phyloP scores from a whole-genome alignment of 1,140 invertebrate genomes.

The Protaetia brevitarsis region DNA sequence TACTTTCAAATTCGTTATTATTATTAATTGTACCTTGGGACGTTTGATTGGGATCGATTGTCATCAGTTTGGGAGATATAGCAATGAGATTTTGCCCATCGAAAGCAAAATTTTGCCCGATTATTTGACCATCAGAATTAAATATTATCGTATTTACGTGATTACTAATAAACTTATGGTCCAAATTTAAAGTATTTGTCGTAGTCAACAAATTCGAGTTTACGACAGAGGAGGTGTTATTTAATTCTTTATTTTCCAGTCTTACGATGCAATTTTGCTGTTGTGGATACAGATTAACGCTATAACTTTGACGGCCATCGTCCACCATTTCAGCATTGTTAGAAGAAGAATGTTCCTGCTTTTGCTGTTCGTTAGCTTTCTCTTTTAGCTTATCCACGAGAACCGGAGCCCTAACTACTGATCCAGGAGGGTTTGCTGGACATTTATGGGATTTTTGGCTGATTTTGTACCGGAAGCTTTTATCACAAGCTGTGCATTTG shows the following conservation, averaged over 20 bases:
- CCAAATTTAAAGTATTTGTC: no score
- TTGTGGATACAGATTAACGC: slow-evolving; percentile 4
- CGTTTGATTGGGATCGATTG: not conserved
- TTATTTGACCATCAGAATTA: slow-evolving; percentile 25
- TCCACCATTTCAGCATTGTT: slow-evolving; percentile 15
- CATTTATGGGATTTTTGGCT: slow-evolving; percentile 80
- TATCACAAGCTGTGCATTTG: slow-evolving; percentile 75
- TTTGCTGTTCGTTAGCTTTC: slow-evolving; percentile 20
- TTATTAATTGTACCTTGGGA: not conserved
- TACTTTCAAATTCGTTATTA: not conserved
- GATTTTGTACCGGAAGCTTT: slow-evolving; percentile 83
- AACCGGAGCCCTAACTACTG: slow-evolving; percentile 42
- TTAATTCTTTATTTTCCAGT: not conserved
- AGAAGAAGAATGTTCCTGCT: not conserved
- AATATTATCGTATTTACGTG: slow-evolving; percentile 20
- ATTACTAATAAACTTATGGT: not conserved
- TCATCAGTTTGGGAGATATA: not conserved
- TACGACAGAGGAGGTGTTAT: no score
- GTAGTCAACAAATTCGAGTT: no score
- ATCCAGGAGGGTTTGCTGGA: slow-evolving; percentile 56
- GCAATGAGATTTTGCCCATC: slow-evolving; percentile 26
- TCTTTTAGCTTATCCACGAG: slow-evolving; percentile 24
- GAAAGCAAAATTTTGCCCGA: slow-evolving; percentile 29
- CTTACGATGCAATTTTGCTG: slow-evolving; percentile 12
- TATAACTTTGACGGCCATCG: not conserved